Evolutionary conservation across 2,797 vertebrate genomes (phyloP).

Genomic region (Acipenser transmontanus): DNA sequence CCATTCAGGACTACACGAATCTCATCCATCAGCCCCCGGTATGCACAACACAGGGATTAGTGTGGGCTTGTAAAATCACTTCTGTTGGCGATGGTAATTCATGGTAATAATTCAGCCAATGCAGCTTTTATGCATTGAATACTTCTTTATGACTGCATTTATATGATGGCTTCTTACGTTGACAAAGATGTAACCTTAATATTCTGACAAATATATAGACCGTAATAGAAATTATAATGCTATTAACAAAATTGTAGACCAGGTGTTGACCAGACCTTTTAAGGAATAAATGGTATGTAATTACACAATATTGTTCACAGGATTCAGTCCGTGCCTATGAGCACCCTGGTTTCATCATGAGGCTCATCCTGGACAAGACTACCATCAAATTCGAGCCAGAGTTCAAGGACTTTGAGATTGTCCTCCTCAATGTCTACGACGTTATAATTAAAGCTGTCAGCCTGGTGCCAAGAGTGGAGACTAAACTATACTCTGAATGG

Average conservation of each 20-base stretch:
- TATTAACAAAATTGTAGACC: no score
- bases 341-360: constrained; percentile 71
- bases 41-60: constrained; percentile 27
- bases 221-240: no score
- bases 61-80: no score
- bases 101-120: no score
- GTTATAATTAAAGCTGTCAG: constrained; percentile 67
- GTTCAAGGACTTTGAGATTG: constrained; percentile 57
- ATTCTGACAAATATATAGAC: no score
- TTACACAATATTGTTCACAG: constrained; percentile 30
- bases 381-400: constrained; percentile 70
- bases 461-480: constrained; percentile 73
- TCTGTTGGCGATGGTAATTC: no score
- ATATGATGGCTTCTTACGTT: no score
- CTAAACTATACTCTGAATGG: constrained; percentile 66
- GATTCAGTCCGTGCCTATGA: constrained; percentile 55
- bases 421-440: constrained; percentile 63
- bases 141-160: neutral
- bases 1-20: constrained; percentile 70
- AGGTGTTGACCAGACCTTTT: no score
- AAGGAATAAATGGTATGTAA: no score
- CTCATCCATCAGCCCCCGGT: constrained; percentile 67
- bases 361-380: constrained; percentile 62
- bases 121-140: neutral
- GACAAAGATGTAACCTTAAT: no score